phyloP scores from a whole-genome alignment of 2,113 vertebrate species.

The Zapornia atra region DNA sequence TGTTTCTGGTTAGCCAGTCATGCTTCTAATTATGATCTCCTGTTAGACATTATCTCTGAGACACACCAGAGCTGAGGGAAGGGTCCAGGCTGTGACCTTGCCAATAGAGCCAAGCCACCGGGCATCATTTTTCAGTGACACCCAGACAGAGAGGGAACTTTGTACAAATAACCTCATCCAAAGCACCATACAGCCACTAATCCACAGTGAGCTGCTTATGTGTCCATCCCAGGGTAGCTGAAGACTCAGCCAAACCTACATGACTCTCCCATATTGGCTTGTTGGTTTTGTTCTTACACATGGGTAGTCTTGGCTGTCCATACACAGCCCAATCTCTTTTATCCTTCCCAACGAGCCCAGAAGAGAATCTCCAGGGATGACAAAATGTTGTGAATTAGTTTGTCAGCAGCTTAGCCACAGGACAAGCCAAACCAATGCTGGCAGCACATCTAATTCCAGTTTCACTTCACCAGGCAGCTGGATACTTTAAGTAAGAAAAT shows the following conservation, averaged over 20 bases:
- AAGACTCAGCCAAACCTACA: background rate
- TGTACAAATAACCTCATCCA: background rate
- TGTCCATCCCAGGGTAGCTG: background rate
- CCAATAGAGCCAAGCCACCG: background rate
- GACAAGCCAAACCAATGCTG: background rate
- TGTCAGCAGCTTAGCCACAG: background rate
- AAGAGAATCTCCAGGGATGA: background rate
- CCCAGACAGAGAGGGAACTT: background rate
- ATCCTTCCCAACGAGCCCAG: background rate
- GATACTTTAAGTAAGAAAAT: background rate
- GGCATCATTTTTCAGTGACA: background rate
- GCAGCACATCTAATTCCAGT: background rate
- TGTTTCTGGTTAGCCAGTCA: constrained; percentile 31
- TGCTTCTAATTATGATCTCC: constrained; percentile 33
- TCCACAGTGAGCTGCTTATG: background rate
- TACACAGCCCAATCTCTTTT: background rate
- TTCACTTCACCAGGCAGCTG: background rate
- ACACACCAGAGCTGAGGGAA: background rate
- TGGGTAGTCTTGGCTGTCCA: background rate
- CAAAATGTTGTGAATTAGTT: background rate
- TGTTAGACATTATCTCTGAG: constrained; percentile 11
- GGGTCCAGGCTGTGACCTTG: background rate
- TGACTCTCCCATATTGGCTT: background rate
- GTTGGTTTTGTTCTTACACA: background rate
- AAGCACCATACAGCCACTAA: background rate